Evolutionary conservation across 2,888 invertebrate species (phyloP).

Genomic region (Minunthozetes semirufus): DNA sequence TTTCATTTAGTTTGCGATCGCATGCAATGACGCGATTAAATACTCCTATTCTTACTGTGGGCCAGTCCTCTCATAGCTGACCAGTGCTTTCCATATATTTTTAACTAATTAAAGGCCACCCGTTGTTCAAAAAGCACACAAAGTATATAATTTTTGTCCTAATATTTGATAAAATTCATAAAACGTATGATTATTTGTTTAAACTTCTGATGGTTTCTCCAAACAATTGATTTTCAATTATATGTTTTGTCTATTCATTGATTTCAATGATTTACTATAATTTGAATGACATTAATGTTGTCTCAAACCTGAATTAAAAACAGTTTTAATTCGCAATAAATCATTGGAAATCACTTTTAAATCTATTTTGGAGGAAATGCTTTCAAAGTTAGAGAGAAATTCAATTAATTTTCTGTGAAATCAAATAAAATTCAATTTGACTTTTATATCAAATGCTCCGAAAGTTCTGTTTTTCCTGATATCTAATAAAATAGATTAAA

Average conservation of each 20-base stretch:
- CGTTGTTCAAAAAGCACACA: background rate
- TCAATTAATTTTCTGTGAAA: background rate
- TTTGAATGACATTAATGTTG: background rate
- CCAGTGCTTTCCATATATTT: background rate
- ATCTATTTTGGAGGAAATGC: background rate
- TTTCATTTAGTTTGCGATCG: background rate
- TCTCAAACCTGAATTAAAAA: too few species aligned
- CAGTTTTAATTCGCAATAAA: too few species aligned
- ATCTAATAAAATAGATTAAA: background rate
- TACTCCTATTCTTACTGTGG: conserved; percentile 15
- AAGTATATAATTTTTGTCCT: background rate
- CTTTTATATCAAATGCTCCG: background rate
- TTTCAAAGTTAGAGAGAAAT: background rate
- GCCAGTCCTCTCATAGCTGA: background rate
- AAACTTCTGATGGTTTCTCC: background rate
- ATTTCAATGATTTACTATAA: background rate
- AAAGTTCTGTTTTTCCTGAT: background rate
- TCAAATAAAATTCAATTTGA: background rate
- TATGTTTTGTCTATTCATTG: background rate
- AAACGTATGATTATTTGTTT: background rate
- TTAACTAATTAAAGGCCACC: conserved; percentile 20
- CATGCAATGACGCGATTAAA: conserved; percentile 30
- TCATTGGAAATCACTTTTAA: background rate
- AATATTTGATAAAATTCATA: background rate
- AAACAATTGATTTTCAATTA: background rate